Base-by-base conservation (phyloP, 1,140 invertebrate genomes). In the Philaenus spumarius region DNA sequence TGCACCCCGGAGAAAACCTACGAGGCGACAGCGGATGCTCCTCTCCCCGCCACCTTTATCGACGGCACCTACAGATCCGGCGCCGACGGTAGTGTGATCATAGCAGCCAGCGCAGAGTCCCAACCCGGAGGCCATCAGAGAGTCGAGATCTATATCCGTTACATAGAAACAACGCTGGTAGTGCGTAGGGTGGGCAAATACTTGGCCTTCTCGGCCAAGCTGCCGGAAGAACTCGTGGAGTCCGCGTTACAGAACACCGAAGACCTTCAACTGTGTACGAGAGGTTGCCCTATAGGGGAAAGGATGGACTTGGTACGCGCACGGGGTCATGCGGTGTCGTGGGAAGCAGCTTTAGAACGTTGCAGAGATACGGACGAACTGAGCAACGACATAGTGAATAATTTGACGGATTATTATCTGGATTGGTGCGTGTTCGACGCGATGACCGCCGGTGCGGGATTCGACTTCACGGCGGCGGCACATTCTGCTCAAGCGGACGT, bases 361-460 rank as follows among this genome's bases (percentile, higher is more conserved):
- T 67, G 67, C 57, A 40, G 43, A 30, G 34, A 35, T n/a, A 55
- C 39, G 22, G 55, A 53, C 6, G 51, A 57, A n/a, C 52, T 64
- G 40, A 53, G 55, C 45, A 60, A 53, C 24, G 62, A 55, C 9
- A 60, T 67, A 1, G 53, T 40, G 2, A 61, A 64, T 54, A 55
- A 66, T 67, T 73, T 82, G 20, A 77, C 77, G 14, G 79, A 78
- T 62, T 74, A 77, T 62, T 82, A 79, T 65, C 72, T 82, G 52
- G 80, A 82, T 66, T 78, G 78, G 53, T 82, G 80, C 68, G 75
- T 82, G 45, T 82, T 82, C 63, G 80, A 82, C 66, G 69, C 80
- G 47, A 71, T 81, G 71, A 76, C 75, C 1, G 79, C 79, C 0
- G 79, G 79, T 4, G 76, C 73, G 7, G 75, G 78, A 30, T 54